Conservation (phyloP, 1,140 invertebrate species). For the Drosophila novamexicana region DNA sequence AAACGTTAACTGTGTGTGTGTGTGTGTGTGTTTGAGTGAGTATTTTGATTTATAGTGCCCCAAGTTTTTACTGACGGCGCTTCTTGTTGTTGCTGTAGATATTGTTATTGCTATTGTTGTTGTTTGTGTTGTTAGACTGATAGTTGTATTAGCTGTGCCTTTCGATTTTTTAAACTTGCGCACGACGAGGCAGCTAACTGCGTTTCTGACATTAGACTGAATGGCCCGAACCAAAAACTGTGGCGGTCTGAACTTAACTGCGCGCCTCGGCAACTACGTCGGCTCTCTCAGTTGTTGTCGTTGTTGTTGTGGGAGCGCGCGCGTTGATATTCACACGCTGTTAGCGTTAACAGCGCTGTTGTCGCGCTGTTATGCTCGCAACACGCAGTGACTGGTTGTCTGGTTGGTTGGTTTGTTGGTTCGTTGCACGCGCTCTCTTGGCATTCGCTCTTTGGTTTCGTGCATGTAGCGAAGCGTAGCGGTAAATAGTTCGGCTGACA, state of each 20-base stretch:
- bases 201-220: conserved; percentile 81
- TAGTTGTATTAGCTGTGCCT: conserved; percentile 47
- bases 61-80: conserved; percentile 43
- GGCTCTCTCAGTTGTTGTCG: conserved; percentile 22
- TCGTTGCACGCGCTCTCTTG: conserved; percentile 29
- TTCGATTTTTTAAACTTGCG: conserved; percentile 61
- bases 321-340: conserved; percentile 33
- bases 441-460: conserved; percentile 32
- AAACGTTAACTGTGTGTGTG: conserved; percentile 19
- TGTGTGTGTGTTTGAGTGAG: conserved; percentile 1
- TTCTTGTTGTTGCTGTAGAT: conserved; percentile 38
- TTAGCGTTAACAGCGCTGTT: conserved; percentile 47
- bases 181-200: conserved; percentile 80
- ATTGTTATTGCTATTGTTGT: conserved; percentile 36
- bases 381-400: conserved; percentile 60
- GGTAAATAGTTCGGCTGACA: conserved; percentile 48
- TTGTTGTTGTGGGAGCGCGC: neutral
- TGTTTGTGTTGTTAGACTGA: conserved; percentile 43
- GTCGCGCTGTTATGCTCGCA: conserved; percentile 36
- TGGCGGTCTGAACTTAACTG: conserved; percentile 57
- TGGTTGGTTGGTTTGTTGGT: conserved; percentile 6
- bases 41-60: conserved; percentile 67
- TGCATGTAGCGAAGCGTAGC: conserved; percentile 55
- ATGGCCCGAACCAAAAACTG: conserved; percentile 57
- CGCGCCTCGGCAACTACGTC: conserved; percentile 26